Percentiles rank a stretch among this genome's conserved stretches.
Conservation (phyloP, 1,140 invertebrate genomes). For the Heliothis virescens region DNA sequence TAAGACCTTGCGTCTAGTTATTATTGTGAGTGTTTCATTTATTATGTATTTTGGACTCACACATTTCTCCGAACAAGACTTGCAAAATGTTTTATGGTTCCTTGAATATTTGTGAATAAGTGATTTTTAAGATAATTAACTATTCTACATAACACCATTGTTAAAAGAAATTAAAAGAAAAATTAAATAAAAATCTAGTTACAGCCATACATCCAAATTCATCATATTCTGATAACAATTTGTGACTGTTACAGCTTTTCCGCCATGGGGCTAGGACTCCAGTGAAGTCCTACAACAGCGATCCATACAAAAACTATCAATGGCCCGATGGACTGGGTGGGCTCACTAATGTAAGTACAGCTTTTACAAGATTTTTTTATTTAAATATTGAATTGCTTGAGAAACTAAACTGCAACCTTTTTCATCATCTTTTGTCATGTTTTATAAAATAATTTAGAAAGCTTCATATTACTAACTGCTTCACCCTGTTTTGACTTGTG, state of each 20-base stretch:
- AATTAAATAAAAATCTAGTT: neutral
- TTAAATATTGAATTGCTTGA: neutral
- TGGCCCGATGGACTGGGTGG: conserved; percentile 91
- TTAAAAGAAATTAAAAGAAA: too few relatives aligned
- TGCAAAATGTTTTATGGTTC: too few relatives aligned
- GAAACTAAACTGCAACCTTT: too few relatives aligned
- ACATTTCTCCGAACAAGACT: too few relatives aligned
- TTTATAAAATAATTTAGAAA: too few relatives aligned
- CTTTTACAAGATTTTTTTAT: neutral
- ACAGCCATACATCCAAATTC: conserved; percentile 6
- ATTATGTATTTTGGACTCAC: neutral
- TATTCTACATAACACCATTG: neutral
- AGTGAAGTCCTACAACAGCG: conserved; percentile 89
- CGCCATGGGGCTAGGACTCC: conserved; percentile 93
- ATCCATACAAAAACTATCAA: conserved; percentile 89
- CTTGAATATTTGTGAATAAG: too few relatives aligned
- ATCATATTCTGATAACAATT: conserved; percentile 24
- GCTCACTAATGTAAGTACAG: conserved; percentile 89
- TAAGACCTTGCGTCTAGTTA: conserved; percentile 80
- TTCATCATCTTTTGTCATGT: neutral
- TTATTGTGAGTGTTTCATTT: conserved; percentile 74
- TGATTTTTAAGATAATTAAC: neutral
- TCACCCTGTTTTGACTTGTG: too few relatives aligned
- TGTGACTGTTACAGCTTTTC: conserved; percentile 87
- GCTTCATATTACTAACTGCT: too few relatives aligned